A percentile compares a stretch with the other conserved stretches of the same genome.
These are phyloP conservation scores for Nothocercus nigrocapillus DNA, from an alignment of 2,113 vertebrate genomes.

Conservation along the genomic window DNA sequence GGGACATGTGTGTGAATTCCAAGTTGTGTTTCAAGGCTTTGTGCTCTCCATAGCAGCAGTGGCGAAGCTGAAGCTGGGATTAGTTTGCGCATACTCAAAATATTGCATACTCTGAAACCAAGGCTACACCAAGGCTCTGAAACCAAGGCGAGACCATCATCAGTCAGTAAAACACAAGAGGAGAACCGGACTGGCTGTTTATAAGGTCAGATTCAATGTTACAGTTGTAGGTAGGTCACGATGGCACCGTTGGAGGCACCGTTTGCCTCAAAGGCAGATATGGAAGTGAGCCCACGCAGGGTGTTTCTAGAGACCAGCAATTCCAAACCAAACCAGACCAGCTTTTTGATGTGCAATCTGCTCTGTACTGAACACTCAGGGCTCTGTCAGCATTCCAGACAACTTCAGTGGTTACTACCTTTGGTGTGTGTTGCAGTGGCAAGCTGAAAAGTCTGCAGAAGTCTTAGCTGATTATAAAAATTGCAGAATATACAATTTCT, in stretches of 20 bases:
- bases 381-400: not conserved
- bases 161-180: not conserved
- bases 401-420: not conserved
- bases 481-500: constrained; percentile 17
- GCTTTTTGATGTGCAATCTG: not conserved
- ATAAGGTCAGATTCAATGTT: not conserved
- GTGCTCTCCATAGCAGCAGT: not conserved
- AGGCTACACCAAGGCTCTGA: not conserved
- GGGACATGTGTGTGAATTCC: not conserved
- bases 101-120: not conserved
- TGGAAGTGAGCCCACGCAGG: not conserved
- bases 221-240: not conserved
- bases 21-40: not conserved
- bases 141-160: not conserved
- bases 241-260: not conserved
- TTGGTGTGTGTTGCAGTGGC: constrained; percentile 11
- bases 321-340: not conserved
- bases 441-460: constrained; percentile 28
- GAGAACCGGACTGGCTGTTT: not conserved
- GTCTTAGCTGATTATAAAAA: constrained; percentile 31
- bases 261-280: not conserved
- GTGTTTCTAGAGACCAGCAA: not conserved
- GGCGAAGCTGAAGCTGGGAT: not conserved
- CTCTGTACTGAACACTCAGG: not conserved
- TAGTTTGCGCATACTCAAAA: not conserved